phyloP scores from a whole-genome alignment of 2,113 vertebrate genomes.

The Eulacestoma nigropectus region DNA sequence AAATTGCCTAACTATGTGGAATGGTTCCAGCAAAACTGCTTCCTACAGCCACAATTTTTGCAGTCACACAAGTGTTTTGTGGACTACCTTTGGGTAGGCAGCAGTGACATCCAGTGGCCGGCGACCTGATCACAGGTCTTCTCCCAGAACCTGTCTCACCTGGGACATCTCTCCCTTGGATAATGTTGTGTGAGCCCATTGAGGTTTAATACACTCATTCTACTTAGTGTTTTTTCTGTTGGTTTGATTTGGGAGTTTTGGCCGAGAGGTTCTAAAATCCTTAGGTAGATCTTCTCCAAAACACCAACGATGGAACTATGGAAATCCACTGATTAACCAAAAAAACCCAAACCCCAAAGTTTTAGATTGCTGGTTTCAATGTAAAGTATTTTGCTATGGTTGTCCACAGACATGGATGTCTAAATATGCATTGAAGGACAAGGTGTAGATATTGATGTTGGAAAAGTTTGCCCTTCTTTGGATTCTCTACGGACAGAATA shows the following conservation, averaged over 20 bases:
- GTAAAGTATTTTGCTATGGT: not conserved
- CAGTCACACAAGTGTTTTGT: constrained; percentile 72
- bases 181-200: not conserved
- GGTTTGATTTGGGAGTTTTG: not conserved
- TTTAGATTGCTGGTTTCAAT: not conserved
- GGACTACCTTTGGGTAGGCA: constrained; percentile 67
- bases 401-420: not conserved
- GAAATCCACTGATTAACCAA: not conserved
- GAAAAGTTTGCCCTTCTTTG: not conserved
- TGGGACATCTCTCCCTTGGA: not conserved
- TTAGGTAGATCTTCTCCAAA: not conserved
- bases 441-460: not conserved
- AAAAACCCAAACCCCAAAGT: not conserved
- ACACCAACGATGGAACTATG: not conserved
- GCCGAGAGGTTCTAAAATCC: not conserved
- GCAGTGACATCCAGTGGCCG: constrained; percentile 78
- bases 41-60: constrained; percentile 75
- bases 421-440: not conserved
- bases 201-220: not conserved
- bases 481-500: not conserved
- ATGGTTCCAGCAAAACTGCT: constrained; percentile 72
- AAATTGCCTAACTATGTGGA: constrained; percentile 73
- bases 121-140: constrained; percentile 67
- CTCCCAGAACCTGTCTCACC: not conserved
- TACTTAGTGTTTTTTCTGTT: not conserved